Percentiles rank a stretch among this genome's conserved stretches.
phyloP scores from a whole-genome alignment of 2,888 invertebrate species.

The Ennomos quercinarius region DNA sequence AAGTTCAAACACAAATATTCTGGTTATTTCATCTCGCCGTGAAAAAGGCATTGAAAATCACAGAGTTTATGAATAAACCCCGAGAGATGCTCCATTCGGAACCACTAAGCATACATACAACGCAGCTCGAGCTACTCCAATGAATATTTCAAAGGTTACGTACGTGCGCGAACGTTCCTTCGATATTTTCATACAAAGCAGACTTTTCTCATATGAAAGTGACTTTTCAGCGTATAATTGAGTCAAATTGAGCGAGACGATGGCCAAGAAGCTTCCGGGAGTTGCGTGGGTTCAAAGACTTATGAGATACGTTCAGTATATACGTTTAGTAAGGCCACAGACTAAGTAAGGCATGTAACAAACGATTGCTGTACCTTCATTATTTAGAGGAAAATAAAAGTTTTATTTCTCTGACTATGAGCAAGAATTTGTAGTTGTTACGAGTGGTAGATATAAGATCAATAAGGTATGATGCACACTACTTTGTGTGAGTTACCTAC shows the following conservation, averaged over 20 bases:
- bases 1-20: too few relatives aligned
- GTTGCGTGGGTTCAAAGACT: constrained; percentile 6
- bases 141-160: constrained; percentile 29
- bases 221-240: constrained; percentile 27
- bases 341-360: too few relatives aligned
- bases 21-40: background rate
- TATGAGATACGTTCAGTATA: background rate
- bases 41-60: constrained; percentile 20
- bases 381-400: too few relatives aligned
- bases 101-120: constrained; percentile 23
- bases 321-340: too few relatives aligned
- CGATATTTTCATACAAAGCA: constrained; percentile 15
- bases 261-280: constrained; percentile 20
- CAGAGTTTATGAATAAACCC: constrained; percentile 12
- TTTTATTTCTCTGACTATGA: too few relatives aligned
- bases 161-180: constrained; percentile 13
- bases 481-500: too few relatives aligned
- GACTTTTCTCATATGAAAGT: constrained; percentile 17
- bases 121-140: constrained; percentile 9
- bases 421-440: too few relatives aligned
- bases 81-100: background rate
- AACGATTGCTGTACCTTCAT: too few relatives aligned
- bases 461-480: too few relatives aligned
- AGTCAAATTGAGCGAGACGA: constrained; percentile 25
- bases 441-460: too few relatives aligned